Evolutionary conservation across 1,140 invertebrate species (phyloP).

Genomic region (Brachionus angularis): DNA sequence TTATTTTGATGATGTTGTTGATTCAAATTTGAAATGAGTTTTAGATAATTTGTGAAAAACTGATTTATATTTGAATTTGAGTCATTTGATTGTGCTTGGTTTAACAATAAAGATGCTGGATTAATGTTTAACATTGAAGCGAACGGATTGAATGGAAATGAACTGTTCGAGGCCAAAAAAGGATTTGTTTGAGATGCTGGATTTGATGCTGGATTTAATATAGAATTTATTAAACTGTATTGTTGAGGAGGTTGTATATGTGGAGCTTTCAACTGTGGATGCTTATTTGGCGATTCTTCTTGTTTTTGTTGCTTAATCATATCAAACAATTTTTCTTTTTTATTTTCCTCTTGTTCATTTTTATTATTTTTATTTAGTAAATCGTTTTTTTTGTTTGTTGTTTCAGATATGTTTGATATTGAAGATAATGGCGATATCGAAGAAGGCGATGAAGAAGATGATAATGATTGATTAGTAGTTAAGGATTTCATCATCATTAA

Average conservation of each 20-base stretch:
- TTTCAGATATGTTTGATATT: conserved; percentile 17
- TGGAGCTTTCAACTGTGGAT: too few species aligned
- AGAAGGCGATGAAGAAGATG: conserved; percentile 6
- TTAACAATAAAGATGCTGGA: not conserved
- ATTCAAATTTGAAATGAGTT: not conserved
- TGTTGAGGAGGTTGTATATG: not conserved
- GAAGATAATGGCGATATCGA: conserved; percentile 30
- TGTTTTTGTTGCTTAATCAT: not conserved
- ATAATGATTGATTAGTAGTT: not conserved
- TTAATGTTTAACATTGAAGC: conserved; percentile 3
- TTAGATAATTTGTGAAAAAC: conserved; percentile 13
- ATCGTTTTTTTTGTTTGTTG: too few species aligned
- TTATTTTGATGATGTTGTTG: not conserved
- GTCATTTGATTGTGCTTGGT: not conserved
- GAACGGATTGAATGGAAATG: not conserved
- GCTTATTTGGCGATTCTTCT: not conserved
- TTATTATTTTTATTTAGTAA: too few species aligned
- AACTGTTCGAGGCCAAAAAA: not conserved
- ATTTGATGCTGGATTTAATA: not conserved
- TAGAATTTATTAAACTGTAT: conserved; percentile 18
- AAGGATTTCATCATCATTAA: conserved; percentile 41
- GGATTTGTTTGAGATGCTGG: not conserved
- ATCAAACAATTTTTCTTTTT: not conserved
- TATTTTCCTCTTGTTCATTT: not conserved
- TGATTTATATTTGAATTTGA: conserved; percentile 4